These are phyloP conservation scores for Eupithecia dodoneata DNA, from an alignment of 2,888 invertebrate species.

Conservation along the genomic window DNA sequence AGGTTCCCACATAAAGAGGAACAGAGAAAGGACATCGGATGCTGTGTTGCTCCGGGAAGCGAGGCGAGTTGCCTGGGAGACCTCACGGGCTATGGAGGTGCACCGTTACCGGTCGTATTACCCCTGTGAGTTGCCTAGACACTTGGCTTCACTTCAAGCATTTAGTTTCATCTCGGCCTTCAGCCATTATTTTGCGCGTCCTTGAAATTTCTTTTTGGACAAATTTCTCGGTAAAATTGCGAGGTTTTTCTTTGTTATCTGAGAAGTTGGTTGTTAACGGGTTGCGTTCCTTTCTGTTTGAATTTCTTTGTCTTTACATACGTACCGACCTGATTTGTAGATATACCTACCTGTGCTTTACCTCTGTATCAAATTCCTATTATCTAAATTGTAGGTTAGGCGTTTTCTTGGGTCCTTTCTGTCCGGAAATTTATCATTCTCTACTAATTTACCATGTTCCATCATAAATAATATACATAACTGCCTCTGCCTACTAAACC, in stretches of 20 bases:
- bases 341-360: not conserved
- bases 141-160: conserved; percentile 28
- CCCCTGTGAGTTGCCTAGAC: conserved; percentile 74
- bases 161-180: conserved; percentile 3
- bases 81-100: conserved; percentile 80
- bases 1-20: conserved; percentile 40
- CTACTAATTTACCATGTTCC: not conserved
- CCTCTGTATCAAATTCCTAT: not conserved
- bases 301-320: not conserved
- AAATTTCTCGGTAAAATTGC: not conserved
- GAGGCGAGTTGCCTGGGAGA: conserved; percentile 79
- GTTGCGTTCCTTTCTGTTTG: not conserved
- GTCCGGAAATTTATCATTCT: not conserved
- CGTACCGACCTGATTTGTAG: not conserved
- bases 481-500: not conserved
- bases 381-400: not conserved
- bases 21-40: conserved; percentile 40
- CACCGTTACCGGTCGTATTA: conserved; percentile 79
- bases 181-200: conserved; percentile 4
- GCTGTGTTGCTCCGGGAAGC: conserved; percentile 60
- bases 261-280: not conserved
- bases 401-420: not conserved
- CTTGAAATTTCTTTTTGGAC: conserved; percentile 1
- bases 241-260: not conserved
- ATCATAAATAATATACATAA: not conserved